These are phyloP conservation scores for Fissipunctia ypsillon DNA, from an alignment of 2,888 invertebrate species.

Conservation along the genomic window DNA sequence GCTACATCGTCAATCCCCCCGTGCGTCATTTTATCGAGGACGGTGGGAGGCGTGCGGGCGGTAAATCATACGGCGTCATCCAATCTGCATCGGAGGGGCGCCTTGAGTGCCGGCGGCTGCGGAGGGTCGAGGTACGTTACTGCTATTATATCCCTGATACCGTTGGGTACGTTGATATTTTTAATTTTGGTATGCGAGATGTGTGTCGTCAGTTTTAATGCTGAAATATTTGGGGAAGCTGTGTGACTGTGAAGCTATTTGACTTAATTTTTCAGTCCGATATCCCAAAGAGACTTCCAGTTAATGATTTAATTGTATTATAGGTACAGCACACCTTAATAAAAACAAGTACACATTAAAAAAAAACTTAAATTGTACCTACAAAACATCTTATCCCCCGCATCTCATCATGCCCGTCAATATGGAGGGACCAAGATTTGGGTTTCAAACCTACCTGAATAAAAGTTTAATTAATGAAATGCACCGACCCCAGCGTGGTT, in stretches of 20 bases:
- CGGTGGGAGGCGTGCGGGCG: conserved; percentile 57
- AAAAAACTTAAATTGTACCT: too few species aligned
- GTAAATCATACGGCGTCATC: conserved; percentile 75
- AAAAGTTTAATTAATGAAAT: too few species aligned
- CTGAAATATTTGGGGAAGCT: background rate
- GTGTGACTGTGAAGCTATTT: background rate
- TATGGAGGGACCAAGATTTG: too few species aligned
- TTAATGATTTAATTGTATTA: background rate
- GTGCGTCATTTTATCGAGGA: conserved; percentile 68
- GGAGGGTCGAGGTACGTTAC: conserved; percentile 58
- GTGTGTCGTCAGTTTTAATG: conserved; percentile 18
- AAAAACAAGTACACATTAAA: too few species aligned
- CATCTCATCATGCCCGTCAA: too few species aligned
- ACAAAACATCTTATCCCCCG: too few species aligned
- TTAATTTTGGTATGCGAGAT: conserved; percentile 16
- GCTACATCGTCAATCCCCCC: conserved; percentile 56
- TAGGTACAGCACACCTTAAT: too few species aligned
- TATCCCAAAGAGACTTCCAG: background rate
- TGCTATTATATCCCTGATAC: conserved; percentile 44
- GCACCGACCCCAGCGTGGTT: too few species aligned
- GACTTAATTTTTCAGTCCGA: background rate
- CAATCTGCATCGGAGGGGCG: conserved; percentile 72
- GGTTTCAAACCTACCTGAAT: too few species aligned
- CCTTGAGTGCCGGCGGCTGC: conserved; percentile 67
- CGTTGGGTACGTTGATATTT: conserved; percentile 11